Evolutionary conservation across 2,113 vertebrate genomes (phyloP), one percentile per base, ranked within the genome.

Genomic region (Hoplias malabaricus): DNA sequence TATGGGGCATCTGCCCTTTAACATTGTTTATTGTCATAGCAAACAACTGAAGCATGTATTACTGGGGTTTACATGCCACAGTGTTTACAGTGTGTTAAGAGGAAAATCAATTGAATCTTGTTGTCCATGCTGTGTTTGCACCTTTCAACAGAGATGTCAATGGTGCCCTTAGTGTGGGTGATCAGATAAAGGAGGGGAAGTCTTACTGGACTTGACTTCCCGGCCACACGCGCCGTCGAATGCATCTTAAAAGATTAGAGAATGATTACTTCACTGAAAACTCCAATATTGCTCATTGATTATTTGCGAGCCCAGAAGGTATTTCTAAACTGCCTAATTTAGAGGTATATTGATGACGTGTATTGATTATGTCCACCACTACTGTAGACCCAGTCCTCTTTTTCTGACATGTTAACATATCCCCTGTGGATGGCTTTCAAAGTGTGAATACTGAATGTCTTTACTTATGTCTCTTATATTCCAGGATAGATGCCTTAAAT

Each of bases 341-440:
- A 87, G 88, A 85, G 88, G 87, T 91, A 89, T 90, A 92, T 91
- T 87, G 88, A 93, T 91, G 86, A 90, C 87, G 88, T 89, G 86
- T 91, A 91, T 92, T 87, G 90, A 92, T 92, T 82, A 87, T 68
- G 83, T 79, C 81, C 87, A 84, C 83, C 85, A 75, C 84, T 87
- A 85, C 86, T 84, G 85, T 84, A 88, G 46, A 68, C 70, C 67
- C 65, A 57, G 72, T 54, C 74, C 65, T 77, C 38, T 74, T 83
- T 73, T 78, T 74, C 42, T 63, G 3, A 23, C 66, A 78, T 43
- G 59, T 83, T 82, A 85, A 59, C 77, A 82, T 84, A 81, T 78
- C 63, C 84, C 82, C 85, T 25, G 66, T 81, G 70, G 84, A 83
- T 73, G 12, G 21, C 16, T 80, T 74, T 57, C 73, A 29, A 72